Evolutionary conservation across 2,113 vertebrate genomes (phyloP).

Genomic region (Delphinus delphis): DNA sequence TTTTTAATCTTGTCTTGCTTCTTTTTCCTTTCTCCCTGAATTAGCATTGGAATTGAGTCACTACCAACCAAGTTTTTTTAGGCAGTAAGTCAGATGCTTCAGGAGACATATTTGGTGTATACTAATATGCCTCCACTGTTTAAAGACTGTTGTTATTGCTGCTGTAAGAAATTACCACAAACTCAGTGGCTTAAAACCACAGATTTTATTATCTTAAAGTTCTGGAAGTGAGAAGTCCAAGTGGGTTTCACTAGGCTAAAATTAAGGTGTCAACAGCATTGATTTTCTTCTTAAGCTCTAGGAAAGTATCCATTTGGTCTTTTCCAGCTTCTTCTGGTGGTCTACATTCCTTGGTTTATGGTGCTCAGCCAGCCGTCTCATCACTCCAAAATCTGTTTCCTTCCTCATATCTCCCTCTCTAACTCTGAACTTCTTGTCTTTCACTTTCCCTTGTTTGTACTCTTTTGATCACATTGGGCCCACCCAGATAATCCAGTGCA

Average conservation of each 20-base stretch:
- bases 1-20: background rate
- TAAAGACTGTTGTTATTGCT: background rate
- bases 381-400: background rate
- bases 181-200: background rate
- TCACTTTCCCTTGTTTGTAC: background rate
- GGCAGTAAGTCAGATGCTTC: background rate
- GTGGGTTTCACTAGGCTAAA: background rate
- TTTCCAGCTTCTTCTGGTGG: background rate
- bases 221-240: background rate
- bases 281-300: background rate
- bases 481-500: background rate
- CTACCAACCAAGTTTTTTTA: background rate
- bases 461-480: background rate
- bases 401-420: background rate
- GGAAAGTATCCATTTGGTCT: background rate
- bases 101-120: background rate
- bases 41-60: background rate
- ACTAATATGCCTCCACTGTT: background rate
- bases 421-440: background rate
- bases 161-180: background rate
- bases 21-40: background rate
- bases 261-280: background rate
- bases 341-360: background rate
- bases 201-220: background rate
- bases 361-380: background rate